Base-by-base conservation (phyloP, 30 jellyfish, hydroid and myxozoan species). In the Hydractinia symbiolongicarpus region DNA sequence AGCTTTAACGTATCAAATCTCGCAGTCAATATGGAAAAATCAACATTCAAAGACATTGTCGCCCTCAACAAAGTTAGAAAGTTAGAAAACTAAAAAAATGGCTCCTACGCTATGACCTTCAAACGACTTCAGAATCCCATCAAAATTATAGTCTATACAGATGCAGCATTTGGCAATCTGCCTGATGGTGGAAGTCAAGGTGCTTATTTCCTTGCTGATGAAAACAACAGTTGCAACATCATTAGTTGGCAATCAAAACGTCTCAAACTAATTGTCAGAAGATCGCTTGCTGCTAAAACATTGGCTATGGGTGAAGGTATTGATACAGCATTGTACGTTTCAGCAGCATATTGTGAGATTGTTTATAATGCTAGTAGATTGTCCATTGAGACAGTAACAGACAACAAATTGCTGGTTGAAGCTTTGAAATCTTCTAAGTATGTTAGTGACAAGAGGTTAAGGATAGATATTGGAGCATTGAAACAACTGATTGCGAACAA, bases 131-230 rank as follows among this genome's bases (percentile, higher is more conserved):
- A 57, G 68, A 57, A 57, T 57, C 68, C 68, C 10, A 57, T n/a
- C n/a, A 57, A 57, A 57, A 57, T n/a, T 9, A 57, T 57, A n/a
- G n/a, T n/a, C n/a, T n/a, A n/a, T n/a, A n/a, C n/a, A n/a, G n/a
- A n/a, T n/a, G n/a, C n/a, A n/a, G n/a, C n/a, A n/a, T n/a, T n/a
- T n/a, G n/a, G n/a, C n/a, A n/a, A n/a, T n/a, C n/a, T n/a, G n/a
- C n/a, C n/a, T n/a, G n/a, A n/a, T n/a, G n/a, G n/a, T n/a, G n/a
- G n/a, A n/a, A n/a, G n/a, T n/a, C n/a, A n/a, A n/a, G n/a, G n/a
- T n/a, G n/a, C n/a, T n/a, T n/a, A n/a, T 57, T 57, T 57, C 68
- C 68, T 57, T 57, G 68, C 68, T 57, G 68, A 57, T 57, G 68
- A 57, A 57, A 57, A 57, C n/a, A 57, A 57, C 68, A 57, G 13